A percentile compares a stretch with the other conserved stretches of the same genome.
Evolutionary conservation across 2,888 invertebrate species (phyloP).

Genomic region (Oxyteleia sp.): DNA sequence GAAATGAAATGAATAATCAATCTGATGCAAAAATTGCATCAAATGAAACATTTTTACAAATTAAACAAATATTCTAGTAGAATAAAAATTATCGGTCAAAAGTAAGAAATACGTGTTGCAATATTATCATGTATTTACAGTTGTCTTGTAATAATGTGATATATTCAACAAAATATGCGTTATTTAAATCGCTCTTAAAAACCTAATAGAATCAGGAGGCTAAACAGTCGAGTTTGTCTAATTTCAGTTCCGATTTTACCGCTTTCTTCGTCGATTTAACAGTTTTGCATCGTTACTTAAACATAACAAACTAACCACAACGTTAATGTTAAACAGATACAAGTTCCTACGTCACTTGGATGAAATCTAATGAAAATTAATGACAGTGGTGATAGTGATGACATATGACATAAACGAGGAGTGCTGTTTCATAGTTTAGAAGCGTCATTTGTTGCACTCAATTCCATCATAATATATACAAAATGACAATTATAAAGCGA

Average conservation of each 20-base stretch:
- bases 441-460: constrained; percentile 25
- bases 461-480: constrained; percentile 46
- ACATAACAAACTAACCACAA: constrained; percentile 50
- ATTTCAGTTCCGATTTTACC: constrained; percentile 23
- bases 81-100: constrained; percentile 53
- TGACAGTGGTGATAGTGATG: constrained; percentile 30
- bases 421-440: constrained; percentile 30
- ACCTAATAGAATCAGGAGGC: constrained; percentile 42
- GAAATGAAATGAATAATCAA: no score
- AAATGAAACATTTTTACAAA: constrained; percentile 65
- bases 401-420: constrained; percentile 43
- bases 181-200: constrained; percentile 23
- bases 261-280: constrained; percentile 35
- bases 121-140: constrained; percentile 50
- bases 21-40: no score
- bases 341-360: constrained; percentile 22
- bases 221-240: constrained; percentile 39
- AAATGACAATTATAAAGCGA: constrained; percentile 33
- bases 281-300: constrained; percentile 36
- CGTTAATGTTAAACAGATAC: constrained; percentile 42
- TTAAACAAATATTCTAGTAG: constrained; percentile 55
- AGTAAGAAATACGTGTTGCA: constrained; percentile 43
- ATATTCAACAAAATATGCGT: constrained; percentile 46
- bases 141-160: constrained; percentile 54
- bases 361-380: constrained; percentile 28